Percentiles rank a stretch among this genome's conserved stretches.
Evolutionary conservation across 2,888 invertebrate genomes (phyloP).

Genomic region (Agonum fuliginosum): DNA sequence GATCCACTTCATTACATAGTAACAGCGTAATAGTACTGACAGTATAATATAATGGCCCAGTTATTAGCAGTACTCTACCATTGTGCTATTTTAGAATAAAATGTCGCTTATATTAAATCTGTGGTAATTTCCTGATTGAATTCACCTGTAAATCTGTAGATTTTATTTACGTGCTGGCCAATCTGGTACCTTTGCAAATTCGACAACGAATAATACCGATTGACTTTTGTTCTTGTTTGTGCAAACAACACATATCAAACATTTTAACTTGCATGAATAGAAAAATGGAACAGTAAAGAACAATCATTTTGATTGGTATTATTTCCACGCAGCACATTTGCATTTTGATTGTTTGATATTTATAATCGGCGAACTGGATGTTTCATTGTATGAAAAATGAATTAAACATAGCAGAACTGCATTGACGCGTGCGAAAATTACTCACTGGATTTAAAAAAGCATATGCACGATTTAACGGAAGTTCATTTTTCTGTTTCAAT

Average conservation of each 20-base stretch:
- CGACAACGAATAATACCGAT: not conserved
- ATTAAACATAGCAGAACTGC: slow-evolving; percentile 4
- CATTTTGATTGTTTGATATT: slow-evolving; percentile 46
- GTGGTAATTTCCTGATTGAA: too few species aligned
- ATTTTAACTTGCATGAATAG: slow-evolving; percentile 16
- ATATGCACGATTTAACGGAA: slow-evolving; percentile 20
- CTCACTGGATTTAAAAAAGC: slow-evolving; percentile 9
- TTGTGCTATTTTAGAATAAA: too few species aligned
- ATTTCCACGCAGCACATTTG: slow-evolving; percentile 24
- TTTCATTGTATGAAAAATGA: slow-evolving; percentile 18
- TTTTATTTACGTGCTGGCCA: too few species aligned
- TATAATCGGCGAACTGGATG: not conserved
- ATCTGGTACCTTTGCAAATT: slow-evolving; percentile 1
- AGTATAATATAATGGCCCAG: too few species aligned
- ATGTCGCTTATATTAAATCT: too few species aligned
- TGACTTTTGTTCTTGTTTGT: slow-evolving; percentile 3
- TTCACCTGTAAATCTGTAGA: too few species aligned
- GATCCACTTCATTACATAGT: too few species aligned
- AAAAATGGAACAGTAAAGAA: slow-evolving; percentile 17
- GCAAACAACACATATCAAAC: slow-evolving; percentile 6
- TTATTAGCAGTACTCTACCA: too few species aligned
- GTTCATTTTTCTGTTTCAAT: slow-evolving; percentile 16
- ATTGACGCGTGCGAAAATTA: not conserved
- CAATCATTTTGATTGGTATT: slow-evolving; percentile 43
- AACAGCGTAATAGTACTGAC: too few species aligned